Conservation (phyloP, 1,140 invertebrate genomes). For the Acromyrmex charruanus region DNA sequence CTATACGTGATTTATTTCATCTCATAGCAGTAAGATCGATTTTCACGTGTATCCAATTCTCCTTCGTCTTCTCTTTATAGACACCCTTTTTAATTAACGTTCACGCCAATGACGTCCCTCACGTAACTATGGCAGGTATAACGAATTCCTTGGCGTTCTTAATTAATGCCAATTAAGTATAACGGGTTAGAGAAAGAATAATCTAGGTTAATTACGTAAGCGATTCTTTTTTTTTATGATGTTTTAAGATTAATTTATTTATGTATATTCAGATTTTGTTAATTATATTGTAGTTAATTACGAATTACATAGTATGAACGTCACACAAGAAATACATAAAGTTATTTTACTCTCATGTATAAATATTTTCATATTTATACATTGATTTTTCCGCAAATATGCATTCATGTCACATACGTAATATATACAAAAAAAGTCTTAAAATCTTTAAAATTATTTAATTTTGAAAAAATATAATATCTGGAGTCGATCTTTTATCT, state of each 20-base stretch:
- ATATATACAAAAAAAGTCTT: background rate
- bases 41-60: constrained; percentile 44
- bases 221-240: constrained; percentile 1
- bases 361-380: background rate
- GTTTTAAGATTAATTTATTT: constrained; percentile 10
- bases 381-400: background rate
- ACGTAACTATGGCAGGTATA: constrained; percentile 56
- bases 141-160: constrained; percentile 50
- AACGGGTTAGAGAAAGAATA: constrained; percentile 38
- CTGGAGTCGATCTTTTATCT: background rate
- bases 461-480: constrained; percentile 14
- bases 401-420: background rate
- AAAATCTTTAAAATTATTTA: background rate
- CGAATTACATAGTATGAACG: background rate
- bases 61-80: constrained; percentile 50
- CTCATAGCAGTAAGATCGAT: background rate
- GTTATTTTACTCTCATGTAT: background rate
- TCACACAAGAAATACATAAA: background rate
- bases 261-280: constrained; percentile 14
- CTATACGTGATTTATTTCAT: constrained; percentile 4
- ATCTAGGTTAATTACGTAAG: constrained; percentile 40
- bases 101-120: constrained; percentile 7
- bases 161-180: constrained; percentile 62
- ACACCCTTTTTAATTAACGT: constrained; percentile 58
- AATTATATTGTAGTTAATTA: constrained; percentile 24